These are phyloP conservation scores for Apotomis capreana DNA, from an alignment of 2,888 invertebrate genomes.

Conservation along the genomic window DNA sequence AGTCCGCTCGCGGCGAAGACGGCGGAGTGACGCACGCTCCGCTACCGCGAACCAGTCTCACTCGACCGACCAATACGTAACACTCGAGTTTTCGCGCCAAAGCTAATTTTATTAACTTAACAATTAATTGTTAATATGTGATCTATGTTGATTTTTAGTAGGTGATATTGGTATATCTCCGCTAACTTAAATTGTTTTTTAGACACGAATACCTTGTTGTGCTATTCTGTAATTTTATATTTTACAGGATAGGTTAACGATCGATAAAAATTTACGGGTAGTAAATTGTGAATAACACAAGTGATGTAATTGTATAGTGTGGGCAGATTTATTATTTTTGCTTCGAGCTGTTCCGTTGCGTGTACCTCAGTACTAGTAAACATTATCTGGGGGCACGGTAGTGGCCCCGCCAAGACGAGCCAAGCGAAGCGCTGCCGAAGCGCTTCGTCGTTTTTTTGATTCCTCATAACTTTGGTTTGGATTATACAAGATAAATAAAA, in stretches of 20 bases:
- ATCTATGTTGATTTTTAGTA: not conserved
- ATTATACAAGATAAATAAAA: too few species aligned
- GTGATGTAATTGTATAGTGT: conserved; percentile 2
- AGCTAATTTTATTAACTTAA: conserved; percentile 44
- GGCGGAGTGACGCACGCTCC: conserved; percentile 64
- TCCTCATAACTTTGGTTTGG: too few species aligned
- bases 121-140: conserved; percentile 46
- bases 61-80: conserved; percentile 16
- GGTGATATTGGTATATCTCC: not conserved
- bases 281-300: not conserved
- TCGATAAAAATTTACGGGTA: not conserved
- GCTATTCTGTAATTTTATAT: not conserved
- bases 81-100: conserved; percentile 57
- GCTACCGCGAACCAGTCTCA: conserved; percentile 44
- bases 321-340: conserved; percentile 8
- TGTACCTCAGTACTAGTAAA: not conserved
- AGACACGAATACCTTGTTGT: too few species aligned
- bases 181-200: not conserved
- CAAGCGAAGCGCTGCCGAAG: too few species aligned
- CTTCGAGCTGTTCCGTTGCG: conserved; percentile 4
- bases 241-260: not conserved
- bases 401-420: too few species aligned
- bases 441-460: too few species aligned
- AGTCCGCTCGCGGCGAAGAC: conserved; percentile 63
- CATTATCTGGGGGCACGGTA: too few species aligned